Conservation (phyloP, 2,797 vertebrate genomes). For the Eutrigla gurnardus region DNA sequence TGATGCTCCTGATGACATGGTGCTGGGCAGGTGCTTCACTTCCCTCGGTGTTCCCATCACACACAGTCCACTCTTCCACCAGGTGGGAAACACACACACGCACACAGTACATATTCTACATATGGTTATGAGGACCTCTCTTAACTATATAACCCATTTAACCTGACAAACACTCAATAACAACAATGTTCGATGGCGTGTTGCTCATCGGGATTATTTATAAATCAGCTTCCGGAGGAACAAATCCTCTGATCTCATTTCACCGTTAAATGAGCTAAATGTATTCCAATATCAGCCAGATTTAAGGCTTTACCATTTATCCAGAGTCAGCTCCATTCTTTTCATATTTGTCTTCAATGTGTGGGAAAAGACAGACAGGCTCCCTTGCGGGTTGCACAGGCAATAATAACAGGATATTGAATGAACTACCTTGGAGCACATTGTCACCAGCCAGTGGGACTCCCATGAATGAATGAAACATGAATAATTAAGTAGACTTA, state of each 20-base stretch:
- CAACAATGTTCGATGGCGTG: background rate
- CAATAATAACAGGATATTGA: slow-evolving; percentile 1
- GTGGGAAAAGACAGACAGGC: background rate
- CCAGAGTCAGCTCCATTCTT: slow-evolving; percentile 9
- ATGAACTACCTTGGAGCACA: background rate
- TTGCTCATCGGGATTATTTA: background rate
- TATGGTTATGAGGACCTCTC: background rate
- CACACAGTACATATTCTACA: background rate
- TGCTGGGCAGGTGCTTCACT: slow-evolving; percentile 93
- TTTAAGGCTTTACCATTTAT: background rate
- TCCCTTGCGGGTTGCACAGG: background rate
- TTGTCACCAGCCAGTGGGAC: background rate
- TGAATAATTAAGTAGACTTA: background rate
- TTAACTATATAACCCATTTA: background rate
- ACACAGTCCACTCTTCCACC: slow-evolving; percentile 94
- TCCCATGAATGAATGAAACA: background rate
- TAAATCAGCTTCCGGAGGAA: too few species aligned
- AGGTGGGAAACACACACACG: slow-evolving; percentile 81
- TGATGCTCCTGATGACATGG: slow-evolving; percentile 95
- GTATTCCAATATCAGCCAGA: background rate
- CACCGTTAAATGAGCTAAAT: background rate
- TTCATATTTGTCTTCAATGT: background rate
- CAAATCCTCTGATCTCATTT: too few species aligned
- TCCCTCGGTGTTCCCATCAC: slow-evolving; percentile 88
- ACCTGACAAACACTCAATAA: background rate